phyloP scores from a whole-genome alignment of 2,888 invertebrate species.

The Nematopogon swammerdamellus region DNA sequence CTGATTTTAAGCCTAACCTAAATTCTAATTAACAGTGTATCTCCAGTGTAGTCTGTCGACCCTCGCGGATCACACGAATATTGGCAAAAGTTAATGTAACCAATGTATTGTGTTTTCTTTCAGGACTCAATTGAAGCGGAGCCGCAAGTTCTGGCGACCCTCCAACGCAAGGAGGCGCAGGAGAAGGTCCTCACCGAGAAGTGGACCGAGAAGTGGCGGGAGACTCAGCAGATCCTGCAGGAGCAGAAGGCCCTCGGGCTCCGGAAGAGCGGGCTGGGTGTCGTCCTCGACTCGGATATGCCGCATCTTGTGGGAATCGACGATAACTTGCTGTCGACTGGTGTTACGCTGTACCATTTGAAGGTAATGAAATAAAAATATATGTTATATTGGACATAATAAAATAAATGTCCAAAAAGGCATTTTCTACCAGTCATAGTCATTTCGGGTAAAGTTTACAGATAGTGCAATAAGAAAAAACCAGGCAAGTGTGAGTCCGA shows the following conservation, averaged over 20 bases:
- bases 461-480: no score
- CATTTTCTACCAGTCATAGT: no score
- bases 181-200: constrained; percentile 87
- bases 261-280: constrained; percentile 83
- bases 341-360: constrained; percentile 86
- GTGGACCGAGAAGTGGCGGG: constrained; percentile 92
- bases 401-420: no score
- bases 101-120: neutral
- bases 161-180: constrained; percentile 88
- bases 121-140: constrained; percentile 55
- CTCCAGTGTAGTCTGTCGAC: no score
- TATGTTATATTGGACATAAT: constrained; percentile 1
- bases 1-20: no score
- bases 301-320: constrained; percentile 92
- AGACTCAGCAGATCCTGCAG: constrained; percentile 82
- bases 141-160: constrained; percentile 71
- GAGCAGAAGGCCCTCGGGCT: constrained; percentile 86
- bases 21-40: no score
- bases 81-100: no score
- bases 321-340: constrained; percentile 85
- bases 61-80: no score
- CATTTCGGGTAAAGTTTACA: no score
- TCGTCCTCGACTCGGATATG: constrained; percentile 85
- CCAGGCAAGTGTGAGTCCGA: no score
- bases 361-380: constrained; percentile 51